Conservation (phyloP, 2,113 vertebrate genomes). For the Bubo blakistoni region DNA sequence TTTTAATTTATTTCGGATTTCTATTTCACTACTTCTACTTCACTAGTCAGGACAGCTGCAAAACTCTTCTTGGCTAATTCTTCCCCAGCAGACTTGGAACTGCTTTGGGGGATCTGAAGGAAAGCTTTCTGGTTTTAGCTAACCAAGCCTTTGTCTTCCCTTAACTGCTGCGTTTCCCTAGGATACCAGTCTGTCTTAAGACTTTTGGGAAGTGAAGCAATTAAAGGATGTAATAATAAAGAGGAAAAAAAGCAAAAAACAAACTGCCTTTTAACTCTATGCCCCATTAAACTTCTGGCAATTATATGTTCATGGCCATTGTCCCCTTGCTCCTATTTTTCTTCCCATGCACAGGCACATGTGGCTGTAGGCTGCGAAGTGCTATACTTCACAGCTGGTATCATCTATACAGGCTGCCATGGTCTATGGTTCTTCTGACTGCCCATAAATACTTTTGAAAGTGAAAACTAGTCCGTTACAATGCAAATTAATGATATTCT, state of each 20-base stretch:
- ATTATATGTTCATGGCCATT: not conserved
- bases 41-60: not conserved
- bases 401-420: not conserved
- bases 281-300: not conserved
- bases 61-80: not conserved
- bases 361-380: not conserved
- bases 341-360: not conserved
- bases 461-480: not conserved
- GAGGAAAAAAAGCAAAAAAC: not conserved
- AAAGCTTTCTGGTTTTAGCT: not conserved
- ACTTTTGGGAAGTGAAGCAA: not conserved
- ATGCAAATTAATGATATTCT: not conserved
- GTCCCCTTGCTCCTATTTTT: not conserved
- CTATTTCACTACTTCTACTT: not conserved
- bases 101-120: not conserved
- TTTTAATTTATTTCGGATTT: not conserved
- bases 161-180: not conserved
- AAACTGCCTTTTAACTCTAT: not conserved
- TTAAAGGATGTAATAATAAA: not conserved
- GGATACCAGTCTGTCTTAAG: not conserved
- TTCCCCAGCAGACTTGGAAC: not conserved
- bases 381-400: not conserved
- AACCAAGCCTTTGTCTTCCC: not conserved
- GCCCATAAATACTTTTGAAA: not conserved
- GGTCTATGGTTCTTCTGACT: not conserved